Percentiles rank a stretch among this genome's conserved stretches.
These are phyloP conservation scores for Molossus molossus DNA, from an alignment of 2,797 vertebrate genomes.

Conservation along the genomic window DNA sequence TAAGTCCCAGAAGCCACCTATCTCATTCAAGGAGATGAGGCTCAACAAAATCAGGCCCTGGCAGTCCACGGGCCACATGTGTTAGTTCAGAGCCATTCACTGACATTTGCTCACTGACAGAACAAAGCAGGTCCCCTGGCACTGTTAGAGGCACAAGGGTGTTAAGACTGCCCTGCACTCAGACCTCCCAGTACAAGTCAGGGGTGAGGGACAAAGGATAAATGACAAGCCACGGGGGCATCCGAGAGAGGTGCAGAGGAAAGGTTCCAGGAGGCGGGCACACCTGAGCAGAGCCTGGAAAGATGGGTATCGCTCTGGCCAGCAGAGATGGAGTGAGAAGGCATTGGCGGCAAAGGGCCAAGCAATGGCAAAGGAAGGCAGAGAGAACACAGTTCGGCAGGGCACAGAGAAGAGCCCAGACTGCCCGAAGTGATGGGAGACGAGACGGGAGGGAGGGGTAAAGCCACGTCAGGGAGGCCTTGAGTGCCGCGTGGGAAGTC, in stretches of 20 bases:
- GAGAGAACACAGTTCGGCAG: background rate
- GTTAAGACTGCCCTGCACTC: background rate
- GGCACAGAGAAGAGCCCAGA: background rate
- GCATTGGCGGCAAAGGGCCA: background rate
- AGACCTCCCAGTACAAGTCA: background rate
- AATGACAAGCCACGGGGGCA: background rate
- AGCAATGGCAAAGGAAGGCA: background rate
- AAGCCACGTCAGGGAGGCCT: background rate
- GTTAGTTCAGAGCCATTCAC: background rate
- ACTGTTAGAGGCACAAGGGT: background rate
- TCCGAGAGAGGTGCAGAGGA: background rate
- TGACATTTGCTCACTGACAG: background rate
- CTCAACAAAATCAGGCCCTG: slow-evolving; percentile 9
- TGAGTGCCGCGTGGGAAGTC: background rate
- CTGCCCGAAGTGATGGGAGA: background rate
- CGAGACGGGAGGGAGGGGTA: background rate
- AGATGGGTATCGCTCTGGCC: background rate
- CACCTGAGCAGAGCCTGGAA: background rate
- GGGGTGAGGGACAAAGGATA: background rate
- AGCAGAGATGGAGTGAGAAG: background rate
- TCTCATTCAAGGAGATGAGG: background rate
- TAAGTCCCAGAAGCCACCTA: background rate
- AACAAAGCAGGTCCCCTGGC: background rate
- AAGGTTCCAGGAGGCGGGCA: background rate
- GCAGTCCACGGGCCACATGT: background rate